These are phyloP conservation scores for Heliconius charithonia DNA, from an alignment of 2,888 invertebrate genomes.

Conservation along the genomic window DNA sequence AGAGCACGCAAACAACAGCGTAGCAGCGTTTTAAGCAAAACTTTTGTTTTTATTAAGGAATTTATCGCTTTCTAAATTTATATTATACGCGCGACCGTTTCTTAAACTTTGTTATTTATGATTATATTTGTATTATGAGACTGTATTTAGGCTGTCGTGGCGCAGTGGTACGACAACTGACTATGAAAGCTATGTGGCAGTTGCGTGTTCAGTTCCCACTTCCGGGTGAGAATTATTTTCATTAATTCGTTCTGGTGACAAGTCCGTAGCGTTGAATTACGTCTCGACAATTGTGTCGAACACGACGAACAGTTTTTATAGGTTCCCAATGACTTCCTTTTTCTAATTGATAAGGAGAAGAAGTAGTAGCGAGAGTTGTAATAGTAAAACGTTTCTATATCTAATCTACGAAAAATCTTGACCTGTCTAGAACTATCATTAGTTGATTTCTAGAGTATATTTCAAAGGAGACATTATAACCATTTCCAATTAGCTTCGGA, in stretches of 20 bases:
- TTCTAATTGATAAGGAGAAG: too few species aligned
- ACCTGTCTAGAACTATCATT: too few species aligned
- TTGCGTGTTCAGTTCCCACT: background rate
- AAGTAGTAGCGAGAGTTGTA: too few species aligned
- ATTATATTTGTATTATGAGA: conserved; percentile 11
- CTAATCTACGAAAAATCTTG: too few species aligned
- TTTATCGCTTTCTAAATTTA: conserved; percentile 41
- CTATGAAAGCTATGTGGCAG: background rate
- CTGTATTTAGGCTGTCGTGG: background rate
- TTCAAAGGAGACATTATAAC: too few species aligned
- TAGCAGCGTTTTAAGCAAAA: conserved; percentile 41
- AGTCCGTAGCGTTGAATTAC: too few species aligned
- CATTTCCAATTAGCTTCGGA: too few species aligned
- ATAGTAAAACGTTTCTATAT: too few species aligned
- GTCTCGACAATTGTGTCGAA: too few species aligned
- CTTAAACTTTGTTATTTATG: conserved; percentile 26
- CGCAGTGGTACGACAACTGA: background rate
- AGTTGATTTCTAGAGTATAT: too few species aligned
- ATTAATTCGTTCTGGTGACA: background rate
- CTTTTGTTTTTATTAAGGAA: conserved; percentile 43
- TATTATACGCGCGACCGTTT: conserved; percentile 29
- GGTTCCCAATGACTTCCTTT: too few species aligned
- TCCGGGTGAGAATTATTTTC: background rate
- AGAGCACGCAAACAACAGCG: conserved; percentile 30
- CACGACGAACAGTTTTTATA: too few species aligned